phyloP scores from a whole-genome alignment of 1,140 invertebrate genomes.

The Ooceraea biroi region DNA sequence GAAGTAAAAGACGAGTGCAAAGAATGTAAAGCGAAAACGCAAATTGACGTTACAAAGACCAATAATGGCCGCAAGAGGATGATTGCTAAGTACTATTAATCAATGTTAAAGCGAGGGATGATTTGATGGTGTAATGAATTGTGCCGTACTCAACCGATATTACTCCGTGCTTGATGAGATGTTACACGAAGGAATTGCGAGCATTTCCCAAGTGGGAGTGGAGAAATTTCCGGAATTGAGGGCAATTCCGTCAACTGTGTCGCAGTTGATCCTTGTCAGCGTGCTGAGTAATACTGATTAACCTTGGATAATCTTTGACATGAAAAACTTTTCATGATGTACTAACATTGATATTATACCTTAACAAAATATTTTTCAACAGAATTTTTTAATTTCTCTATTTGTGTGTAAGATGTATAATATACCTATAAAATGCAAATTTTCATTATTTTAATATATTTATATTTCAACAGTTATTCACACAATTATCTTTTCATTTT shows the following conservation, averaged over 20 bases:
- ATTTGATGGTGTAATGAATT: conserved; percentile 43
- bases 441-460: too few species aligned
- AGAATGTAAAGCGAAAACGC: background rate
- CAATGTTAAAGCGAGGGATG: conserved; percentile 18
- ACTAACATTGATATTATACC: background rate
- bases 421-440: too few species aligned
- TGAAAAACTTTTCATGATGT: background rate
- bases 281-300: conserved; percentile 11
- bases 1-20: background rate
- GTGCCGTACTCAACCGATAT: conserved; percentile 11
- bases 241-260: conserved; percentile 40
- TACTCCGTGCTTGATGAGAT: conserved; percentile 41
- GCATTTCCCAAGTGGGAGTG: conserved; percentile 51
- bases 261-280: conserved; percentile 22
- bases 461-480: background rate
- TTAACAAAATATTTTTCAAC: background rate
- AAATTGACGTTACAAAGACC: background rate
- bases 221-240: conserved; percentile 57
- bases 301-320: conserved; percentile 2
- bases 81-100: conserved; percentile 37
- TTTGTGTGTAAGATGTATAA: background rate
- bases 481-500: background rate
- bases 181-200: conserved; percentile 50
- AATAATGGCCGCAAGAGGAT: background rate
- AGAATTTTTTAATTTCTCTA: background rate